Evolutionary conservation across 2,888 invertebrate genomes (phyloP), one percentile per base, ranked within the genome.

Genomic region (Hesperia comma): DNA sequence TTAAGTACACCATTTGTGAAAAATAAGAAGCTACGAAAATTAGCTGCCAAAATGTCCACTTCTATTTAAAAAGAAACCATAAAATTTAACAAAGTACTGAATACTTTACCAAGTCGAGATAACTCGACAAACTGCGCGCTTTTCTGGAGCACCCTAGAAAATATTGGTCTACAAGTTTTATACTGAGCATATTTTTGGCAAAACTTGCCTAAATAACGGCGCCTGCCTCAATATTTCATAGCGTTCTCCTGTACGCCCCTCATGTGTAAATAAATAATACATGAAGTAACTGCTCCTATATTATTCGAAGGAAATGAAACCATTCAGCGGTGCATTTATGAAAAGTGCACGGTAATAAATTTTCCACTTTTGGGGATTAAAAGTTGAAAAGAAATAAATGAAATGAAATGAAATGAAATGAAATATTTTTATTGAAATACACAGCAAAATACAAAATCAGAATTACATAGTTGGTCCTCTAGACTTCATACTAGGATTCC

Each of bases 221-320:
- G 68, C 68, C 68, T 69, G 66, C 69, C 63, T 68, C 71, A 72
- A 74, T 78, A 77, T 74, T 71, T 77, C 73, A 78, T 70, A 63
- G 68, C 67, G 70, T 70, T 70, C 71, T 68, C 72, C 67, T 67
- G 41, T 53, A 69, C 69, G 68, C 75, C 67, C 69, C 69, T 60
- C 70, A 69, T 69, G 58, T 70, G 71, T 74, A 66, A 70, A 76
- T 74, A 75, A 75, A 76, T 75, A 74, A 74, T 70, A 74, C 71
- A 72, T 67, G 67, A 69, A 63, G 67, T 70, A 66, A 67, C 54
- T 67, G 55, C 66, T 54, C 66, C 54, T 43, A 64, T 41, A 53
- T 58, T 58, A 58, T 58, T 51, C 63, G 32, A 40, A 51, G 53
- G 53, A 53, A 64, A 64, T 58, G 53, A 64, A 58, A 58, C 51